Base-by-base conservation (phyloP, 2,797 vertebrate species). In the Enteromius mattozi region DNA sequence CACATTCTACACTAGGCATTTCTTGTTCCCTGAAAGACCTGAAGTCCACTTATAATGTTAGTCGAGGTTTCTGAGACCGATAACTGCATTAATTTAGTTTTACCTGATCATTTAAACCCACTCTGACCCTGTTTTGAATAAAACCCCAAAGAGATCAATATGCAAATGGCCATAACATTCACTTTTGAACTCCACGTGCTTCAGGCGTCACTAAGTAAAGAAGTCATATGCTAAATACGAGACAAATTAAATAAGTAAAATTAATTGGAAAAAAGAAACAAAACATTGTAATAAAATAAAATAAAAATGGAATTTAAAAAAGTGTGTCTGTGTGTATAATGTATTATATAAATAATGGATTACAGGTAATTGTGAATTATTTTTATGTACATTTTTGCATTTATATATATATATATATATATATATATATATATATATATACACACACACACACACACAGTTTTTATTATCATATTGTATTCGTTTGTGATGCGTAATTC, bases 91-190 rank as follows among this genome's bases (percentile, higher is more conserved):
- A 2, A 35, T 66, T 75, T 75, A 14, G 17, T 65, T 66, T 40
- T 13, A 81, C 51, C 69, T 72, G 17, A 72, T 45, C 35, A 16
- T 56, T 81, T 47, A 82, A 24, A 76, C 45, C 6, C n/a, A 51
- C 4, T 35, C n/a, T n/a, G 33, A 75, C 40, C 42, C 4, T 8
- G 42, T 49, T 63, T 63, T 30, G 13, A 63, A 63, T 30, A 63
- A 63, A 30, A 63, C 61, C 13, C 27, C 17, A 33, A 65, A 65
- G 30, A 17, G 13, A 65, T 33, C 16, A 33, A 17, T 33, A 65
- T 65, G 63, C 63, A 65, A 33, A 33, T 0, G 3, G 30, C 63
- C 61, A 65, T 17, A 33, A n/a, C 56, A 24, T 24, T 61, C 56
- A 13, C 10, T 61, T 61, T 61, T n/a, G 56, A 61, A 24, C n/a